A percentile compares a stretch with the other conserved stretches of the same genome.
Evolutionary conservation across 2,113 vertebrate genomes (phyloP).

Genomic region (Hassar affinis): DNA sequence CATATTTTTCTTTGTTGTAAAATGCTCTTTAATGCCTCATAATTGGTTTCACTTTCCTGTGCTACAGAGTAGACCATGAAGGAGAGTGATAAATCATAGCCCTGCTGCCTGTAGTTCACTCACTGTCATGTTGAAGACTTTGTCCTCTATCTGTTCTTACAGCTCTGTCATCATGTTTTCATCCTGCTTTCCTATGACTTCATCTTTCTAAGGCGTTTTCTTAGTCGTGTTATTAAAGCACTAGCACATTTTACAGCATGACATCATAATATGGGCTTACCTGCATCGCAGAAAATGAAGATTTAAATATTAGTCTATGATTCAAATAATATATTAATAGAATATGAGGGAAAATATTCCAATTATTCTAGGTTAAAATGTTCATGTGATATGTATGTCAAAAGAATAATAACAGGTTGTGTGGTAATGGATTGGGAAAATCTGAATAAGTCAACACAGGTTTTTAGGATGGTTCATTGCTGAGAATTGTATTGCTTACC

Average conservation of each 20-base stretch:
- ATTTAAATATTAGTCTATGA: background rate
- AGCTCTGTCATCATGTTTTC: background rate
- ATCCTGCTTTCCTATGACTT: constrained; percentile 20
- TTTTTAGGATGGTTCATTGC: constrained; percentile 6
- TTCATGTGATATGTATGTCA: constrained; percentile 8
- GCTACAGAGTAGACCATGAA: background rate
- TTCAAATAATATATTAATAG: background rate
- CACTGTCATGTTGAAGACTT: constrained; percentile 9
- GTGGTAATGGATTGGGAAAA: background rate
- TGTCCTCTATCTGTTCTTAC: constrained; percentile 32
- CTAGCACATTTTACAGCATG: background rate
- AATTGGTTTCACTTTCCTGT: constrained; percentile 30
- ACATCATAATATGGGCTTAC: background rate
- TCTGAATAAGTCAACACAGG: background rate
- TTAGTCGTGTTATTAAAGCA: background rate
- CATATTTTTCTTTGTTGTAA: constrained; percentile 37
- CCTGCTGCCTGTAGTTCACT: constrained; percentile 9
- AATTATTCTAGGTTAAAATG: background rate
- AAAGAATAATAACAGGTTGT: background rate
- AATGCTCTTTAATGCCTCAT: constrained; percentile 34
- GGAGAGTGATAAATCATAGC: constrained; percentile 7
- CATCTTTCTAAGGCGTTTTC: background rate
- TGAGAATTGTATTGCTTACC: background rate
- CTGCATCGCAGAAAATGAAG: background rate
- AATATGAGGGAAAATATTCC: background rate